Conservation (phyloP, 2,113 vertebrate genomes). For the Clarias gariepinus region DNA sequence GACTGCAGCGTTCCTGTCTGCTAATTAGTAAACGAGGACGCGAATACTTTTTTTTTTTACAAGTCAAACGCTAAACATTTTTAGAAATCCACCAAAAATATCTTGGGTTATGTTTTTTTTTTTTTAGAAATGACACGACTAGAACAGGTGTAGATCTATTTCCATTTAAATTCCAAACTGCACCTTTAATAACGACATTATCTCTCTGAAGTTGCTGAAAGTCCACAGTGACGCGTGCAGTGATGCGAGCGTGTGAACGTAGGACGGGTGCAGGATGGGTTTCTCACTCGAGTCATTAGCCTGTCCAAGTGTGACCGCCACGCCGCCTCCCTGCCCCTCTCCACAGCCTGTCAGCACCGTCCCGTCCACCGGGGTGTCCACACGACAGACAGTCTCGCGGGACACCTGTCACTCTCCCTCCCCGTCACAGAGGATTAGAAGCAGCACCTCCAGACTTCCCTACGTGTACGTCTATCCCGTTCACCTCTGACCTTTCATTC, state of each 20-base stretch:
- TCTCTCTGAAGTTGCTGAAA: background rate
- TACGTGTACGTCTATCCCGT: background rate
- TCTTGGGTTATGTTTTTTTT: background rate
- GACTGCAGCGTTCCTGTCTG: background rate
- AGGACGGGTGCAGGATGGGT: background rate
- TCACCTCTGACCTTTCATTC: conserved; percentile 34
- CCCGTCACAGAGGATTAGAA: background rate
- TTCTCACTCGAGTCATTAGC: background rate
- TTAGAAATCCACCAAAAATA: background rate
- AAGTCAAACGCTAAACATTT: background rate
- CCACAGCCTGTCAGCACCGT: conserved; percentile 3
- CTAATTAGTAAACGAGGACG: background rate
- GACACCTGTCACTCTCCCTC: conserved; percentile 25
- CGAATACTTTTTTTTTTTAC: background rate
- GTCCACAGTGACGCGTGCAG: background rate
- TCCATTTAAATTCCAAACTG: no score
- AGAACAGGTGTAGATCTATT: background rate
- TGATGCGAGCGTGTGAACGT: background rate
- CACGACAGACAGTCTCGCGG: conserved; percentile 16
- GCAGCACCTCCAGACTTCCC: background rate
- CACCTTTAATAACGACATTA: background rate
- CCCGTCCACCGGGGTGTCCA: background rate
- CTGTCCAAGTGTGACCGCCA: conserved; percentile 15
- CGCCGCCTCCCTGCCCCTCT: background rate
- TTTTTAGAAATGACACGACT: background rate